Base-by-base conservation (phyloP, 2,797 vertebrate genomes). In the Galago senegalensis region DNA sequence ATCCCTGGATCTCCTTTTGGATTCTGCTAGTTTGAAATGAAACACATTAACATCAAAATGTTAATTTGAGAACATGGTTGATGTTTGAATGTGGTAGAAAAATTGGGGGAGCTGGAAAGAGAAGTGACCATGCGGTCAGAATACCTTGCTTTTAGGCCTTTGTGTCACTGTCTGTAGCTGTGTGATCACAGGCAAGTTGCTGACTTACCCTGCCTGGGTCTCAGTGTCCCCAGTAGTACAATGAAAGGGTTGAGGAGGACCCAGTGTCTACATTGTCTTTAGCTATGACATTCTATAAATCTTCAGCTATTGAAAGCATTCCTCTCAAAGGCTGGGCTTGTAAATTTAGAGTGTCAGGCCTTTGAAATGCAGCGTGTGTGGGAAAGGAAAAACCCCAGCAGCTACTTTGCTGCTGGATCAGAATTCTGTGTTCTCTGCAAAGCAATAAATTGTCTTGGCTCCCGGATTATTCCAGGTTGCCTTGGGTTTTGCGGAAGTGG, bases 361-460 rank as follows among this genome's bases (percentile, higher is more conserved):
- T 96, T 93, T 97, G 96, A 97, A 97, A 97, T 86, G 94, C 97
- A 95, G 95, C 63, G 95, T 91, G 86, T 63, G 83, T 93, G 93
- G 98, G 96, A 76, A 97, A 97, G 94, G 81, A 58, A 93, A 92
- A 94, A 94, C 17, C 31, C 73, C 77, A 40, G 63, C 86, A 73
- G 70, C 90, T 27, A 14, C 53, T 95, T 95, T 89, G 95, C 94
- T 56, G 25, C 23, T 65, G 53, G 81, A 56, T 76, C 88, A n/a
- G 86, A 7, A 81, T 96, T 97, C 96, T 95, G 1, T 90, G 67
- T 43, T 91, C 94, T 96, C 94, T 65, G 40, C 43, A 37, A 97
- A 91, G 95, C 87, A 89, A 94, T 97, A 97, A 96, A 97, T 97
- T 95, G 29, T 90, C 90, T 87, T 96, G 88, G 95, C 85, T 91